A percentile compares a stretch with the other conserved stretches of the same genome.
These are phyloP conservation scores for Papilio gigon DNA, from an alignment of 2,888 invertebrate genomes.

Conservation along the genomic window DNA sequence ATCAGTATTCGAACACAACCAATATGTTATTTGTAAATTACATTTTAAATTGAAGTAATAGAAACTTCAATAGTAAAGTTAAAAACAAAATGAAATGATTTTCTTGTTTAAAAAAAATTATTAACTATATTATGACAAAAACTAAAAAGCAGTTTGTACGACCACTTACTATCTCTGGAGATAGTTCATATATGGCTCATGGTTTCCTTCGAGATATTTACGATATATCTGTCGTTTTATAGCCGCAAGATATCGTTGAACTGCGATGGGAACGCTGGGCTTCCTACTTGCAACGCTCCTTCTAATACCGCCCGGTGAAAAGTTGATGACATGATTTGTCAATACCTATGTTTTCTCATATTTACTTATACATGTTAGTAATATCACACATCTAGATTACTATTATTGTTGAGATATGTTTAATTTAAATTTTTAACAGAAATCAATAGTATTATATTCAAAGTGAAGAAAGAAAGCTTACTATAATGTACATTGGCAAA, in stretches of 20 bases:
- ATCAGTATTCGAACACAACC: too few species aligned
- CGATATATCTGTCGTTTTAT: background rate
- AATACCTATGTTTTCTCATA: background rate
- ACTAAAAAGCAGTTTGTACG: background rate
- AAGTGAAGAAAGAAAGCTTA: too few species aligned
- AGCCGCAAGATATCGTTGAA: background rate
- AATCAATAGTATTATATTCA: too few species aligned
- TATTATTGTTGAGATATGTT: background rate
- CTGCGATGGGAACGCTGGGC: background rate
- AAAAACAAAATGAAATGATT: too few species aligned
- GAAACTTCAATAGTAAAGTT: too few species aligned
- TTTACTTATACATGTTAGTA: background rate
- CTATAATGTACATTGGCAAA: too few species aligned
- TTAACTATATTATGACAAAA: background rate
- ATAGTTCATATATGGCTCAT: background rate
- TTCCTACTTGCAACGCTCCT: background rate
- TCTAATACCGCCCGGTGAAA: background rate
- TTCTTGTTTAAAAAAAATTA: background rate
- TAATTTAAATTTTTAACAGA: too few species aligned
- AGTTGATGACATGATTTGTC: background rate
- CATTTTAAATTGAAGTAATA: too few species aligned
- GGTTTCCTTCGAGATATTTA: background rate
- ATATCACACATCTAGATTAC: too few species aligned
- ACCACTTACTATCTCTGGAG: background rate
- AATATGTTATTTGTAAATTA: too few species aligned